These are phyloP conservation scores for Leptopterna dolabrata DNA, from an alignment of 2,888 invertebrate genomes.

Conservation along the genomic window DNA sequence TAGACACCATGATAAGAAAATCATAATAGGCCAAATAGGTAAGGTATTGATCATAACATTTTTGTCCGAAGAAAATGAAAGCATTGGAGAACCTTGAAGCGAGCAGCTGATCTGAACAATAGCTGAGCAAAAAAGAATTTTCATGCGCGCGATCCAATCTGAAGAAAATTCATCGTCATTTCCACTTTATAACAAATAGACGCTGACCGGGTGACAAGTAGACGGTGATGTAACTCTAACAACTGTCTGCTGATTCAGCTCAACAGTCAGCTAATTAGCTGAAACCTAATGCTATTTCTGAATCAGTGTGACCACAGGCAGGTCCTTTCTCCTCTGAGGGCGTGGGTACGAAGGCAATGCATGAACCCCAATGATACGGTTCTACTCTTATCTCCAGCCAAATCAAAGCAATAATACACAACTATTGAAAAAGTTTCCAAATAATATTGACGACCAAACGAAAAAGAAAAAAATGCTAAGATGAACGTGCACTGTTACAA, in stretches of 20 bases:
- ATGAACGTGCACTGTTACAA: background rate
- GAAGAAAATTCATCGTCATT: no score
- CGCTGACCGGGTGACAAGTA: no score
- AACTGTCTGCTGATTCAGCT: no score
- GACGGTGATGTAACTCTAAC: no score
- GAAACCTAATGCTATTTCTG: no score
- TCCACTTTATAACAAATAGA: no score
- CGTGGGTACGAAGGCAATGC: background rate
- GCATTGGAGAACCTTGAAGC: background rate
- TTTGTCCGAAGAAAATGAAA: background rate
- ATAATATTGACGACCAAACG: background rate
- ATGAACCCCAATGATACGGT: background rate
- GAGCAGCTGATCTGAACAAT: background rate
- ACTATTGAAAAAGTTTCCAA: background rate
- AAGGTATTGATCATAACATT: constrained; percentile 48
- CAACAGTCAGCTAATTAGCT: no score
- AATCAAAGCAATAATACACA: background rate
- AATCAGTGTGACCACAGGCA: background rate
- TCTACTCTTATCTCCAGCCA: background rate
- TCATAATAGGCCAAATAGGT: constrained; percentile 38
- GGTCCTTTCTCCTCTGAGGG: background rate
- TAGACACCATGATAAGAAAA: background rate
- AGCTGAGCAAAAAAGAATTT: background rate
- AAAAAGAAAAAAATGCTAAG: background rate
- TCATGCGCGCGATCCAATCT: background rate